Base-by-base conservation (phyloP, 2,888 invertebrate species). In the Cetonia aurata region DNA sequence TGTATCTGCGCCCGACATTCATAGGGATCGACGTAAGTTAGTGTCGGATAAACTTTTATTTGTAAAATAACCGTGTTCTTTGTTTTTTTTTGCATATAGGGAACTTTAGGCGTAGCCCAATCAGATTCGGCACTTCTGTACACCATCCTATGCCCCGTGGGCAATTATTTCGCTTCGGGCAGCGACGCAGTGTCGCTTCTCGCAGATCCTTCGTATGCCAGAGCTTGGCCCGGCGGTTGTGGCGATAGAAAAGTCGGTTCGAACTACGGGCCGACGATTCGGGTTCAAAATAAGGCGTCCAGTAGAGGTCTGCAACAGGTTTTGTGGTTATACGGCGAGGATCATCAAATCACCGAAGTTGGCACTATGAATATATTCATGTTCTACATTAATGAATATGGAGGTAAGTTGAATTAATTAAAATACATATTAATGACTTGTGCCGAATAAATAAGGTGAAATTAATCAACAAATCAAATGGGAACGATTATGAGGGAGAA, bases 361-460 rank as follows among this genome's bases (percentile, higher is more conserved):
- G 99, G 99, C 66, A 95, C 98, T 12, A 99, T 99, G 99, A 99
- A 99, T 83, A 91, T 99, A 67, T 98, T 99, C 83, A 89, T 96
- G 83, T 91, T 94, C 79, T 92, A 91, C 85, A 88, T 93, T 74
- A 95, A 98, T 81, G 93, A 96, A 67, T 87, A 94, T 81, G 98
- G 98, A 89, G 95, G 96, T 96, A 85, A 50, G 10, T 50, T 50
- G 4, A 19, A 17, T 25, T 4, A 25, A 25, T 25, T 25, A 25
- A 1, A 25, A 25, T 4, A n/a, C n/a, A n/a, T n/a, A 25, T 25
- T 25, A 25, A 25, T 3, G 1, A 3, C 4, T 25, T 25, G 25
- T 25, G 4, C 1, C 4, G 1, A 25, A 25, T 25, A 25, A 25
- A 25, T 25, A 25, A 1, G 3, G 25, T 25, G 25, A 4, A 25